Percentiles rank a stretch among this genome's conserved stretches.
phyloP scores from a whole-genome alignment of 2,888 invertebrate genomes.

The Sminthurides aquaticus region DNA sequence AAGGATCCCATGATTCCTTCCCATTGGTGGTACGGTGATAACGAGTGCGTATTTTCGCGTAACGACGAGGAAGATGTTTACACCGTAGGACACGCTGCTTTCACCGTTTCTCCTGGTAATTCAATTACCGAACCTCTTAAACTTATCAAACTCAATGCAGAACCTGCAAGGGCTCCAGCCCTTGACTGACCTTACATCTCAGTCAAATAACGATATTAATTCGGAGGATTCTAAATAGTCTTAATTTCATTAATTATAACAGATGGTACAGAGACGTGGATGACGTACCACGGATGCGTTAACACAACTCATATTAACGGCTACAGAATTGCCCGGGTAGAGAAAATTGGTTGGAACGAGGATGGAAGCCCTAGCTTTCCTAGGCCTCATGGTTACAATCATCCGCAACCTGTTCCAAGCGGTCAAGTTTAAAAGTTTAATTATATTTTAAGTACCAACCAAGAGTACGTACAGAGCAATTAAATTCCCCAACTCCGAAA shows the following conservation, averaged over 20 bases:
- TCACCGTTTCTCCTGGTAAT: slow-evolving; percentile 30
- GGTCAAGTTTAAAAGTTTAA: slow-evolving; percentile 14
- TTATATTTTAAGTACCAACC: too few species aligned
- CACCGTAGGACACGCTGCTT: slow-evolving; percentile 32
- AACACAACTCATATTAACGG: slow-evolving; percentile 9
- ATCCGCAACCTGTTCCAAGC: slow-evolving; percentile 19
- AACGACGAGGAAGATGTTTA: slow-evolving; percentile 33
- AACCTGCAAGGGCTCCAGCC: too few species aligned
- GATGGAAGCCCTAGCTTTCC: slow-evolving; percentile 30
- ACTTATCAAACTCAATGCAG: too few species aligned
- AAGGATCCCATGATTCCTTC: slow-evolving; percentile 28
- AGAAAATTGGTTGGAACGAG: slow-evolving; percentile 29
- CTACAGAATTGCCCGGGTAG: slow-evolving; percentile 25
- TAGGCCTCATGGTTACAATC: slow-evolving; percentile 25
- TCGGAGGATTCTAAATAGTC: too few species aligned
- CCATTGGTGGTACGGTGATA: slow-evolving; percentile 29
- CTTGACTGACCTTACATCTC: too few species aligned
- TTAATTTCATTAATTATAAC: neutral
- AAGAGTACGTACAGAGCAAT: too few species aligned
- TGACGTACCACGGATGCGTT: slow-evolving; percentile 25
- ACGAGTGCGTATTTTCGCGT: slow-evolving; percentile 27
- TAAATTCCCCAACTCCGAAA: neutral
- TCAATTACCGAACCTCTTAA: neutral
- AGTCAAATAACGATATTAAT: too few species aligned
- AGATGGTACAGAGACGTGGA: slow-evolving; percentile 32